These are phyloP conservation scores for Anas capensis DNA, from an alignment of 2,797 vertebrate genomes.

Conservation along the genomic window DNA sequence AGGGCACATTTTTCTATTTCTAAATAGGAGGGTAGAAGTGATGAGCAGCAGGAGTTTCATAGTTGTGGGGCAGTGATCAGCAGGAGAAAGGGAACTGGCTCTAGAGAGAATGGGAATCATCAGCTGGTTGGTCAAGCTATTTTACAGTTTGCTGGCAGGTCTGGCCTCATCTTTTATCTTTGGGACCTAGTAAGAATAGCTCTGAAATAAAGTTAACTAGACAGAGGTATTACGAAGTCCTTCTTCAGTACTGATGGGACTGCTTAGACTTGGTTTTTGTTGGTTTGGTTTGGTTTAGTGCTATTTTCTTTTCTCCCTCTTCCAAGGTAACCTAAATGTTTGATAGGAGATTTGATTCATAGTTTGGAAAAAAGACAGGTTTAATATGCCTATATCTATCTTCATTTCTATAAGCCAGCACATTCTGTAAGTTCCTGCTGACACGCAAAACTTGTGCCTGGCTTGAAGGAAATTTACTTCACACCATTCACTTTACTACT, in stretches of 20 bases:
- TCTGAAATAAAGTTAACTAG: neutral
- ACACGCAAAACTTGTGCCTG: slow-evolving; percentile 49
- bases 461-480: slow-evolving; percentile 68
- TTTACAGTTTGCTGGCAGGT: neutral
- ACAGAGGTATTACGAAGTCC: neutral
- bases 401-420: slow-evolving; percentile 65
- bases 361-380: neutral
- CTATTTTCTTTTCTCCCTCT: slow-evolving; percentile 27
- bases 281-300: neutral
- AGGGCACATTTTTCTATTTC: slow-evolving; percentile 36
- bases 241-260: neutral
- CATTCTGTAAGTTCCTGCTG: slow-evolving; percentile 72
- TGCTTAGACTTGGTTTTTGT: neutral
- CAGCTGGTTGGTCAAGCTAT: neutral
- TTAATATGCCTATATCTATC: slow-evolving; percentile 58
- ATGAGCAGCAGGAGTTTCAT: slow-evolving; percentile 49
- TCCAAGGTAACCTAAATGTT: slow-evolving; percentile 56
- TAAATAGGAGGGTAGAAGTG: neutral
- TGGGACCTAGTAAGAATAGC: neutral
- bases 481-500: slow-evolving; percentile 58
- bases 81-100: slow-evolving; percentile 31
- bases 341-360: slow-evolving; percentile 34
- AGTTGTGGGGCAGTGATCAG: slow-evolving; percentile 9
- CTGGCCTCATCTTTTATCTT: slow-evolving; percentile 2
- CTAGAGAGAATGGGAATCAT: neutral